Percentiles rank a stretch among this genome's conserved stretches.
Evolutionary conservation across 2,797 vertebrate genomes (phyloP).

Genomic region (Apogon hyalosoma): DNA sequence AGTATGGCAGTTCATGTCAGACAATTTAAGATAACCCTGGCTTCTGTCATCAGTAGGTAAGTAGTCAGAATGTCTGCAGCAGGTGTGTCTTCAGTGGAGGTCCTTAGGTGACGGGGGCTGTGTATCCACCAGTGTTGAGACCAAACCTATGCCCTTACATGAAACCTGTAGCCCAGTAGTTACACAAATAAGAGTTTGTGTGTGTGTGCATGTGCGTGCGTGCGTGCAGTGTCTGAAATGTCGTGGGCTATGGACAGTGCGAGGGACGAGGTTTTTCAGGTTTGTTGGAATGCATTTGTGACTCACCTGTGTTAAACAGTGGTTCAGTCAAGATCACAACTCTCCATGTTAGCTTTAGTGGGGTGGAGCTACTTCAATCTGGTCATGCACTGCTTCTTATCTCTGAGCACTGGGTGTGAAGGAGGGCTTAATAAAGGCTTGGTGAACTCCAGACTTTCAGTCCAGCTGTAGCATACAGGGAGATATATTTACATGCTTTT

Average conservation of each 20-base stretch:
- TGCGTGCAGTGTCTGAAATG: too few relatives aligned
- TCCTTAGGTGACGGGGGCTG: too few relatives aligned
- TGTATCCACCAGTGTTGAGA: too few relatives aligned
- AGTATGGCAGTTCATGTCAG: too few relatives aligned
- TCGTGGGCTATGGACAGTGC: background rate
- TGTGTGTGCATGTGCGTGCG: too few relatives aligned
- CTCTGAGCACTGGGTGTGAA: constrained; percentile 32
- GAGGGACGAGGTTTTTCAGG: constrained; percentile 54
- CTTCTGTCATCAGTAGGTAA: too few relatives aligned
- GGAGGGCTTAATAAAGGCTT: constrained; percentile 35
- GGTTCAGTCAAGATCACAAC: constrained; percentile 27
- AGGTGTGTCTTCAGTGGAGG: too few relatives aligned
- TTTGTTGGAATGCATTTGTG: constrained; percentile 63
- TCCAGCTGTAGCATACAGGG: background rate
- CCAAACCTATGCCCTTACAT: too few relatives aligned
- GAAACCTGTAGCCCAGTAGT: too few relatives aligned
- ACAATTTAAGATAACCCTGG: too few relatives aligned
- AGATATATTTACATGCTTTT: constrained; percentile 6
- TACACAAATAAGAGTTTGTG: too few relatives aligned
- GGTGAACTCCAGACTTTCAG: constrained; percentile 31
- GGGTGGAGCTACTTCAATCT: constrained; percentile 53
- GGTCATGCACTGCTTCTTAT: constrained; percentile 66
- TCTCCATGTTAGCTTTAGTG: constrained; percentile 28
- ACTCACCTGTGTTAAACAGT: constrained; percentile 45
- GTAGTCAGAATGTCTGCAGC: too few relatives aligned